phyloP scores from a whole-genome alignment of 2,888 invertebrate genomes.

The Lacanobia wlatinum region DNA sequence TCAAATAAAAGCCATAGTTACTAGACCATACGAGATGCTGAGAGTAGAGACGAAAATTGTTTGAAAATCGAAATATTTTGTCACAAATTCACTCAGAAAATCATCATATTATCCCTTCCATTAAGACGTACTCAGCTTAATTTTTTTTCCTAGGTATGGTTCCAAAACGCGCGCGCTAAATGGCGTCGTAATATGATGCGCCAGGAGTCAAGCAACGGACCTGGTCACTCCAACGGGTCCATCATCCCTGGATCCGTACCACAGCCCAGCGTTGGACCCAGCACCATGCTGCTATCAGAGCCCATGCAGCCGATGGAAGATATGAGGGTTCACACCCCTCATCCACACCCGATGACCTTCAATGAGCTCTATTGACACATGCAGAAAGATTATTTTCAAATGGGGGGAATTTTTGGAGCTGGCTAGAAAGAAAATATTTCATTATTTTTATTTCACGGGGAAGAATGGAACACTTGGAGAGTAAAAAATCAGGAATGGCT shows the following conservation, averaged over 20 bases:
- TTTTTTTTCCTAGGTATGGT: slow-evolving; percentile 96
- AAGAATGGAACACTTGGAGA: slow-evolving; percentile 40
- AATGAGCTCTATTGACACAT: slow-evolving; percentile 84
- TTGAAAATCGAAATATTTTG: background rate
- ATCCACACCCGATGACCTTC: slow-evolving; percentile 80
- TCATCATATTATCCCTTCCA: background rate
- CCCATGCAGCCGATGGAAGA: slow-evolving; percentile 82
- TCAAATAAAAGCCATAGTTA: background rate
- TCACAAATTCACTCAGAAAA: background rate
- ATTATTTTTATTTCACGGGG: slow-evolving; percentile 5
- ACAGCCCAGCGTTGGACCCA: slow-evolving; percentile 70
- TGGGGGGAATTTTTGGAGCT: slow-evolving; percentile 6
- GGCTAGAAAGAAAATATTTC: background rate
- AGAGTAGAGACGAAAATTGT: too few relatives aligned
- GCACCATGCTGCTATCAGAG: slow-evolving; percentile 78
- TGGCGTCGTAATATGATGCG: slow-evolving; percentile 98
- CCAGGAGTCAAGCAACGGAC: slow-evolving; percentile 91
- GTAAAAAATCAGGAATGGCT: slow-evolving; percentile 21
- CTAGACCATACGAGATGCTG: background rate
- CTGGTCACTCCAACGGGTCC: slow-evolving; percentile 75
- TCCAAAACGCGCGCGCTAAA: slow-evolving; percentile 99
- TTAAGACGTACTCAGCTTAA: background rate
- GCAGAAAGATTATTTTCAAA: slow-evolving; percentile 39
- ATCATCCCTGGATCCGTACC: slow-evolving; percentile 69
- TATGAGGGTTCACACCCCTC: slow-evolving; percentile 83